Percentiles rank a stretch among this genome's conserved stretches.
Evolutionary conservation across 2,888 invertebrate species (phyloP).

Genomic region (Rhimphoctona megacephalus): DNA sequence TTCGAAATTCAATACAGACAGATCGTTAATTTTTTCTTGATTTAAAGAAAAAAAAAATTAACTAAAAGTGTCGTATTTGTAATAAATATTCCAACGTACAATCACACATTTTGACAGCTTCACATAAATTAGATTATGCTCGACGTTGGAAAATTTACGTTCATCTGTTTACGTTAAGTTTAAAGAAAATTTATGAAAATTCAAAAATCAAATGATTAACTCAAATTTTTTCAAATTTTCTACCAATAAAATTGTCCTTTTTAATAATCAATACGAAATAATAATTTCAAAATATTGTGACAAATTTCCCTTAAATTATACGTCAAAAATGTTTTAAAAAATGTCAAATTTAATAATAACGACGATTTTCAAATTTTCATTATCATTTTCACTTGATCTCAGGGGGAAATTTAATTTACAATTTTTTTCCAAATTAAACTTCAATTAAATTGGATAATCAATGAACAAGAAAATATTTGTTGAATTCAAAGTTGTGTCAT

Average conservation of each 20-base stretch:
- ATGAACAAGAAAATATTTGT: not conserved
- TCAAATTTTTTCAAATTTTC: not conserved
- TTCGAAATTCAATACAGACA: not conserved
- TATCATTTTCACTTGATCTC: not conserved
- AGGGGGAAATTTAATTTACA: not conserved
- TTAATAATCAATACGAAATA: no score
- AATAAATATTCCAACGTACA: not conserved
- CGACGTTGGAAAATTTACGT: not conserved
- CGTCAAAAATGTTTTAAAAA: no score
- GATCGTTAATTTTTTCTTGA: not conserved
- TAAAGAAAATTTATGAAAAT: not conserved
- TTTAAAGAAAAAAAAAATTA: not conserved
- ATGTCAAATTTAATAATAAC: not conserved
- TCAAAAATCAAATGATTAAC: not conserved
- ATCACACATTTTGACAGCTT: not conserved
- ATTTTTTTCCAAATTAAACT: not conserved
- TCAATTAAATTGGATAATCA: not conserved
- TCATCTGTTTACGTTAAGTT: not conserved
- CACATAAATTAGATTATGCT: not conserved
- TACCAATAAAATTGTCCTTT: not conserved
- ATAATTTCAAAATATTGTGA: no score
- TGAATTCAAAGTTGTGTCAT: not conserved
- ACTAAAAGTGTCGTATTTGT: not conserved
- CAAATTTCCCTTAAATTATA: no score
- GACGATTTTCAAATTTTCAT: not conserved